Evolutionary conservation across 2,888 invertebrate genomes (phyloP), one percentile per base, ranked within the genome.

Genomic region (Helobdella robusta): DNA sequence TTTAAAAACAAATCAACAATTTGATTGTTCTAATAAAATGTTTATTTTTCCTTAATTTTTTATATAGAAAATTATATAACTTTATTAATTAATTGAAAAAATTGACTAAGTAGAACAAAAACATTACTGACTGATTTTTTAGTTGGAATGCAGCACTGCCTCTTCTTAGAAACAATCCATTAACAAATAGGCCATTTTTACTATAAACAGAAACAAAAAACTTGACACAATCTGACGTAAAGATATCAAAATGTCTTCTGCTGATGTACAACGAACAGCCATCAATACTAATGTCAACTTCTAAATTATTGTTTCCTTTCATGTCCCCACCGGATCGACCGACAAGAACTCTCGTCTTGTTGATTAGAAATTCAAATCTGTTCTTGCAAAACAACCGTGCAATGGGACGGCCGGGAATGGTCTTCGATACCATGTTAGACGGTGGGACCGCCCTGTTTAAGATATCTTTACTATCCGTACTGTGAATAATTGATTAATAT

Each of bases 121-220:
- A 15, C n/a, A 36, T 30, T n/a, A 50, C 62, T 28, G n/a, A 62
- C 62, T 25, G 48, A 46, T 46, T 62, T 48, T 62, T 62, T 3
- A 62, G 50, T 15, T 44, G 62, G 34, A 46, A 34, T 30, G 46
- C 62, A 28, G 62, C 62, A 62, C 62, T 50, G n/a, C 62, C 62
- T 50, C 48, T 62, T 30, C 62, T 46, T 15, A 62, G 28, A 48
- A 62, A 62, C 23, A 46, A 50, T 8, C 62, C 62, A 50, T 62
- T 62, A 8, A 62, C 62, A 44, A 62, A 62, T 20, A 62, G 32
- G n/a, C 62, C 62, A 62, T 62, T 62, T 35, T 62, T 62, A 35
- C 62, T 62, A 32, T 62, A 62, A 18, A 62, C 62, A 1, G 62
- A 62, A 18, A 62, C 50, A 50, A 62, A 62, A 48, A 62, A 62